Conservation (phyloP, 2,113 vertebrate species). For the Callaeas wilsoni region DNA sequence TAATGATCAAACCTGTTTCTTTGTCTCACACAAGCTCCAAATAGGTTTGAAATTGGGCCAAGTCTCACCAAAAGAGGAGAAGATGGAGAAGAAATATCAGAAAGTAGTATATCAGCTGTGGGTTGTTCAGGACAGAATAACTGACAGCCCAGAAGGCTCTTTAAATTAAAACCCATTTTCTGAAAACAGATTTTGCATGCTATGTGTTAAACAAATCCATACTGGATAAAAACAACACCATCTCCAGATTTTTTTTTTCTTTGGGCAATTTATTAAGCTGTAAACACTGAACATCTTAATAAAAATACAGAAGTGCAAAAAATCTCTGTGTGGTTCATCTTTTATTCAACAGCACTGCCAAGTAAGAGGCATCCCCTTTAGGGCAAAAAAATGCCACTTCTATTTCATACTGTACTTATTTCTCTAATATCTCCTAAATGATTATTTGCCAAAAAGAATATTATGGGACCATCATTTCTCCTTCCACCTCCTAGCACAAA, state of each 20-base stretch:
- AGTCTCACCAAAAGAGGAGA: neutral
- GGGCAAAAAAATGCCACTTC: conserved; percentile 31
- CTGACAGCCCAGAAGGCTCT: neutral
- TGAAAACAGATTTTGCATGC: neutral
- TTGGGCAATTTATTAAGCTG: conserved; percentile 18
- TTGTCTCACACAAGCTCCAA: neutral
- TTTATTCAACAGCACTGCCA: conserved; percentile 22
- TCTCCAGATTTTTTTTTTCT: neutral
- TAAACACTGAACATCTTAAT: conserved; percentile 29
- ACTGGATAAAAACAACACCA: neutral
- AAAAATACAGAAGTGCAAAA: conserved; percentile 27
- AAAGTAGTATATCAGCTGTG: neutral
- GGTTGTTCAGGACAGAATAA: neutral
- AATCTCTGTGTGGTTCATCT: neutral
- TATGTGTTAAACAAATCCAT: neutral
- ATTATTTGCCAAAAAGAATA: conserved; percentile 49
- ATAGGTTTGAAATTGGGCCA: neutral
- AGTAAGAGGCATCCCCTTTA: conserved; percentile 16
- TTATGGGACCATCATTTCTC: conserved; percentile 23
- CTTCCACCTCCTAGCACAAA: neutral
- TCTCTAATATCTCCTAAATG: conserved; percentile 42
- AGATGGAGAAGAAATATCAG: neutral
- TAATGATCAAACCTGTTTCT: neutral
- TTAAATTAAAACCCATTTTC: neutral
- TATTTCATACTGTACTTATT: conserved; percentile 45